Percentiles rank a stretch among this genome's conserved stretches.
These are phyloP conservation scores for Pristionchus mayeri DNA, from an alignment of 2,888 invertebrate genomes.

Conservation along the genomic window DNA sequence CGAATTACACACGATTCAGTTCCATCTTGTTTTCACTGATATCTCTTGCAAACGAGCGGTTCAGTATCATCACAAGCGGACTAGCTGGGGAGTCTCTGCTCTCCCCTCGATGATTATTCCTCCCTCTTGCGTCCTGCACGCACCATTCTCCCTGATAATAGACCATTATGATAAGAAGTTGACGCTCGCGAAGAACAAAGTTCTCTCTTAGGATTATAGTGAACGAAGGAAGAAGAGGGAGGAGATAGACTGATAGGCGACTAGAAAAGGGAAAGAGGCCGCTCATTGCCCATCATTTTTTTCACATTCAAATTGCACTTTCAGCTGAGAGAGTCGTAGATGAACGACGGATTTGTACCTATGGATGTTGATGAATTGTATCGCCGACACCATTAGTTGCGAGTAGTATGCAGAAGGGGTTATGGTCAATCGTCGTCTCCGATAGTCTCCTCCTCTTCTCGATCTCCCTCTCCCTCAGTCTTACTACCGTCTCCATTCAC, in stretches of 20 bases:
- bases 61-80: too few relatives aligned
- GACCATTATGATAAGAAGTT: not conserved
- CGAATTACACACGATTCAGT: not conserved
- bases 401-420: not conserved
- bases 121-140: not conserved
- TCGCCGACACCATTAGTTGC: not conserved
- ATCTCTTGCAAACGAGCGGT: too few relatives aligned
- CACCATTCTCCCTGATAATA: not conserved
- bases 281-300: not conserved
- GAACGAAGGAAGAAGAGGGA: not conserved
- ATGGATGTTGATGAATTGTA: not conserved
- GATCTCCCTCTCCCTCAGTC: not conserved
- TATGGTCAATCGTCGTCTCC: not conserved
- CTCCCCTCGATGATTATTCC: not conserved
- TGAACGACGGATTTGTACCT: not conserved
- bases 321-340: not conserved
- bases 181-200: not conserved
- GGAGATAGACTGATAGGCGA: conserved; percentile 33
- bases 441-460: not conserved
- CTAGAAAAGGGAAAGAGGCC: not conserved
- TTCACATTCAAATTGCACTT: not conserved
- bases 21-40: not conserved
- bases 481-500: not conserved
- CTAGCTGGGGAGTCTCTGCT: too few relatives aligned
- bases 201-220: not conserved